Conservation (phyloP, 2,797 vertebrate genomes). For the Artibeus lituratus region DNA sequence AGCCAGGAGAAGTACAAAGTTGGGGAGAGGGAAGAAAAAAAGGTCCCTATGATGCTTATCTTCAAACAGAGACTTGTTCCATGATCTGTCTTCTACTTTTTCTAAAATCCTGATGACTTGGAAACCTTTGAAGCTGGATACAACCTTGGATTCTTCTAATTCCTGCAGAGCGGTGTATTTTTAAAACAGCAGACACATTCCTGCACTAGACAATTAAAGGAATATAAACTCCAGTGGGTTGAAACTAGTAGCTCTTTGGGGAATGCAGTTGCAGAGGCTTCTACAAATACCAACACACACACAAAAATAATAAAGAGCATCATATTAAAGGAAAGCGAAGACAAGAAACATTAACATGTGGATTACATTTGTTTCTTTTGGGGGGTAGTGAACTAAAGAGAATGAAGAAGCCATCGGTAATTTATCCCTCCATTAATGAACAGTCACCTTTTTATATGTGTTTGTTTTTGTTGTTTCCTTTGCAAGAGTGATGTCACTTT, state of each 20-base stretch:
- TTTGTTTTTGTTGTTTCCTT: constrained; percentile 79
- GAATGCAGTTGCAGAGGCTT: constrained; percentile 80
- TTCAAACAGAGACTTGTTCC: constrained; percentile 82
- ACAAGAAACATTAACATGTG: constrained; percentile 74
- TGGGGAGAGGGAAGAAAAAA: constrained; percentile 79
- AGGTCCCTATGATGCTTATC: constrained; percentile 82
- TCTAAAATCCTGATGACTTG: constrained; percentile 84
- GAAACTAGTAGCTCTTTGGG: constrained; percentile 84
- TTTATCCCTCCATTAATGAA: constrained; percentile 82
- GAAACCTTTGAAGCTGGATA: constrained; percentile 84
- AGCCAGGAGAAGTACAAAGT: constrained; percentile 83
- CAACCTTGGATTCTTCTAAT: constrained; percentile 84
- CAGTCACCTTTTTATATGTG: constrained; percentile 80
- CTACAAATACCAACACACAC: constrained; percentile 75
- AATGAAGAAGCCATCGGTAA: constrained; percentile 83
- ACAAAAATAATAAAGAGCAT: constrained; percentile 74
- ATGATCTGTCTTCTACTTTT: constrained; percentile 81
- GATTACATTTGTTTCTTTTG: constrained; percentile 76
- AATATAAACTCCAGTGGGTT: constrained; percentile 83
- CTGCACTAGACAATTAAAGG: constrained; percentile 82
- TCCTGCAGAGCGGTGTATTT: constrained; percentile 81
- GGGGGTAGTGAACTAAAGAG: constrained; percentile 76
- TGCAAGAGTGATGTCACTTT: constrained; percentile 76
- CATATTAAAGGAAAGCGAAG: constrained; percentile 80
- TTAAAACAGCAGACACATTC: constrained; percentile 79